These are phyloP conservation scores for Eidolon dupreanum DNA, from an alignment of 2,797 vertebrate genomes.

Conservation along the genomic window DNA sequence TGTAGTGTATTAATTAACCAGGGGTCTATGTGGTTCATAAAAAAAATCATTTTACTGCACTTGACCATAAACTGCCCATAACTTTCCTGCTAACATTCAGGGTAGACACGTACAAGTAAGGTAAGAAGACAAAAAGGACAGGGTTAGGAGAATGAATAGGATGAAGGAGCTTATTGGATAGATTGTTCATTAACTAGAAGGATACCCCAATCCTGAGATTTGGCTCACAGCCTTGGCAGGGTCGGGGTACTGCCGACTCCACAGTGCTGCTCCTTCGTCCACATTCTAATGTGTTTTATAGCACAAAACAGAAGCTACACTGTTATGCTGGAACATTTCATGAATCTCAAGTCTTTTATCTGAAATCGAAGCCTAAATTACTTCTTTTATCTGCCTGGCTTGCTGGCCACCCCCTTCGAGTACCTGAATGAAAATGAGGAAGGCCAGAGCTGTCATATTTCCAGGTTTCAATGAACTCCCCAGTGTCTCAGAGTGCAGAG, in stretches of 20 bases:
- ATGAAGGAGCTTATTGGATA: neutral
- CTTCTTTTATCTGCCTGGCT: conserved; percentile 87
- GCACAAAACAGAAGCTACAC: conserved; percentile 78
- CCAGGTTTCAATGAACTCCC: conserved; percentile 84
- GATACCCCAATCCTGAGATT: conserved; percentile 50
- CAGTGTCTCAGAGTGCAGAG: conserved; percentile 85
- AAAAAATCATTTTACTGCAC: conserved; percentile 54
- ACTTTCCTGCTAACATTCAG: neutral
- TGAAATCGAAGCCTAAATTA: conserved; percentile 86
- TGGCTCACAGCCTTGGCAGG: conserved; percentile 54
- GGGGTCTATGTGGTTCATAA: neutral
- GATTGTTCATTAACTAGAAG: conserved; percentile 54
- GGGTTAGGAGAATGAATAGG: neutral
- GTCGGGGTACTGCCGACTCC: conserved; percentile 64
- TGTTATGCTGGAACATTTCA: conserved; percentile 82
- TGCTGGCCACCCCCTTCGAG: conserved; percentile 79
- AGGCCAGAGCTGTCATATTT: conserved; percentile 85
- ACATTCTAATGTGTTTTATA: conserved; percentile 71
- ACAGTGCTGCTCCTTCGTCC: conserved; percentile 76
- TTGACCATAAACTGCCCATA: conserved; percentile 59
- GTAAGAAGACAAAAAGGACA: neutral
- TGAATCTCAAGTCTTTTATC: conserved; percentile 86
- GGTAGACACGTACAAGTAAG: conserved; percentile 12
- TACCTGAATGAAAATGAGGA: conserved; percentile 78
- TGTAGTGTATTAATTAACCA: conserved; percentile 11